Base-by-base conservation (phyloP, 2,113 vertebrate genomes). In the Megatriorchis doriae region DNA sequence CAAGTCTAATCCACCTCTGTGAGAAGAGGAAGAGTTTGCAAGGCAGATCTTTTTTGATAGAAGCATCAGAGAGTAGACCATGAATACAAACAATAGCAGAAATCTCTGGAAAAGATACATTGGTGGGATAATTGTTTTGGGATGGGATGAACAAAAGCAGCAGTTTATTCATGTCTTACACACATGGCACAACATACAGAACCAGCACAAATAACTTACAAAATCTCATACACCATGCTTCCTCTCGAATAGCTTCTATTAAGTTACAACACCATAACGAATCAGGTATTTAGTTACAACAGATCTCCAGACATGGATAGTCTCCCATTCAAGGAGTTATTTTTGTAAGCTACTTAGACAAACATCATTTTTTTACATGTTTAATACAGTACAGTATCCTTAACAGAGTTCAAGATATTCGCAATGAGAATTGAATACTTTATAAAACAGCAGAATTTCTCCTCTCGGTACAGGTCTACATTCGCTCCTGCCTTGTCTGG, bases 121-220 rank as follows among this genome's bases (percentile, higher is more conserved):
- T 86, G 31, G 42, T 94, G 94, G 67, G 90, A 93, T 94, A 73
- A 88, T 79, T 95, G 43, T 80, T 72, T 80, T 94, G 58, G 91
- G 55, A 97, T 94, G 77, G 25, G 19, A 97, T 98, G 98, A 96
- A 96, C 70, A 86, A 98, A 98, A 98, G 97, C 97, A 98, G 97
- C 95, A 96, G 77, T 98, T 98, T 98, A 98, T 98, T 98, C 91
- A 96, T 97, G 96, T 98, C 94, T 98, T 98, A 98, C 98, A 98
- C 96, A 98, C 94, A 92, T 97, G 97, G 97, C 96, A 98, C 98
- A 97, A 98, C 97, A 97, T 97, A 98, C 98, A 98, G 95, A 97
- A 98, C 97, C 96, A 95, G 97, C 98, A 98, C 98, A 86, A 97
- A 97, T 90, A 97, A 97, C 98, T 95, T 97, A 98, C 97, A 97